Conservation (phyloP, 2,888 invertebrate genomes). For the Eurois occulta region DNA sequence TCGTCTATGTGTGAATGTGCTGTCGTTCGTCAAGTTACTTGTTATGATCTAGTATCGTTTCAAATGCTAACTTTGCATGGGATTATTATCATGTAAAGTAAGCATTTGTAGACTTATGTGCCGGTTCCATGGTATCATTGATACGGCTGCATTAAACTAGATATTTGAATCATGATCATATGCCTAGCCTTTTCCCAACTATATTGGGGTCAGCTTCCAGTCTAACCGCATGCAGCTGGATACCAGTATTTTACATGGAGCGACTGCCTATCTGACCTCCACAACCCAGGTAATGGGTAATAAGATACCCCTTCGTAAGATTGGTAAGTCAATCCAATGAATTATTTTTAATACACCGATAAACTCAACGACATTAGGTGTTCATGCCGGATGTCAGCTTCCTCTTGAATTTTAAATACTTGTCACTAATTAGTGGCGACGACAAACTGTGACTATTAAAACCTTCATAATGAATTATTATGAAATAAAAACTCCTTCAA, state of each 20-base stretch:
- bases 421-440: slow-evolving; percentile 57
- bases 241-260: neutral
- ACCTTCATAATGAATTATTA: neutral
- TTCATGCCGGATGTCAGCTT: slow-evolving; percentile 58
- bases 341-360: slow-evolving; percentile 33
- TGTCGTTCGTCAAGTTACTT: slow-evolving; percentile 32
- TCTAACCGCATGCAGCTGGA: neutral
- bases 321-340: neutral
- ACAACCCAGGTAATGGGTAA: neutral
- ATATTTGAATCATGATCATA: neutral
- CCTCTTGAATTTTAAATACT: slow-evolving; percentile 66
- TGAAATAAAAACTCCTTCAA: neutral
- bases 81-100: neutral
- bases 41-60: slow-evolving; percentile 19
- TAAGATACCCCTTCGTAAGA: neutral
- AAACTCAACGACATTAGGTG: slow-evolving; percentile 39
- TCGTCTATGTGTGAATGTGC: slow-evolving; percentile 4
- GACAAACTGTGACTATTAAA: slow-evolving; percentile 31
- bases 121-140: neutral
- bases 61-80: slow-evolving; percentile 26
- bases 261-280: neutral
- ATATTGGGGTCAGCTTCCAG: neutral
- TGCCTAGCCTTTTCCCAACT: neutral
- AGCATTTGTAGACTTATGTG: neutral
- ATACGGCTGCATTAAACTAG: neutral